Conservation (phyloP, 2,888 invertebrate genomes). For the Prosapia bicincta region DNA sequence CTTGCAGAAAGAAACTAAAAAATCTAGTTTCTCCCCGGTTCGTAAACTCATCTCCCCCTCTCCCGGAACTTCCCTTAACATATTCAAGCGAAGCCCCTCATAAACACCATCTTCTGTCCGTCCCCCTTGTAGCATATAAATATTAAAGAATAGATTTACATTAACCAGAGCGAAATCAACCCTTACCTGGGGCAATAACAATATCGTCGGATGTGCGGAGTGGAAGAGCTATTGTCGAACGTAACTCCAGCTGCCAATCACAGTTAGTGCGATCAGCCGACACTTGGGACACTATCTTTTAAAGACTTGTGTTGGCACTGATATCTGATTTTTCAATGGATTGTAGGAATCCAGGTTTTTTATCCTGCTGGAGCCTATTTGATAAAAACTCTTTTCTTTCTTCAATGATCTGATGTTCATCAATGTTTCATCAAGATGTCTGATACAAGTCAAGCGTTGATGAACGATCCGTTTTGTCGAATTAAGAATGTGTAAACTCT, state of each 20-base stretch:
- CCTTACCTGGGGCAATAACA: slow-evolving; percentile 25
- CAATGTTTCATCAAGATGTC: too few relatives aligned
- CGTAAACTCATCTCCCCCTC: neutral
- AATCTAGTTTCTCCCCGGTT: neutral
- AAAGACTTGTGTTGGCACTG: too few relatives aligned
- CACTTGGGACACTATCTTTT: too few relatives aligned
- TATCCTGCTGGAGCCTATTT: too few relatives aligned
- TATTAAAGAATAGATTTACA: slow-evolving; percentile 31
- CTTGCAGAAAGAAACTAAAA: neutral
- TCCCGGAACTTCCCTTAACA: neutral
- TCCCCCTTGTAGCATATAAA: slow-evolving; percentile 21
- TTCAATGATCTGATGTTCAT: too few relatives aligned
- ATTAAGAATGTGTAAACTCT: too few relatives aligned
- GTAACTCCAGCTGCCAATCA: neutral
- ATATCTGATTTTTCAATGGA: too few relatives aligned
- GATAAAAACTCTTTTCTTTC: too few relatives aligned
- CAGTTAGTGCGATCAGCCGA: too few relatives aligned
- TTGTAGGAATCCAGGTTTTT: too few relatives aligned
- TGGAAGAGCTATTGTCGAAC: neutral
- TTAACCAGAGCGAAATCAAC: slow-evolving; percentile 31
- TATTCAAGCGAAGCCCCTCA: neutral
- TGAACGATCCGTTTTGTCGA: too few relatives aligned
- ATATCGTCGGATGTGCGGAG: slow-evolving; percentile 11
- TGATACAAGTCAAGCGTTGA: too few relatives aligned
- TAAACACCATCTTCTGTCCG: neutral